phyloP scores from a whole-genome alignment of 2,888 invertebrate genomes.

The Eristalis arbustorum region DNA sequence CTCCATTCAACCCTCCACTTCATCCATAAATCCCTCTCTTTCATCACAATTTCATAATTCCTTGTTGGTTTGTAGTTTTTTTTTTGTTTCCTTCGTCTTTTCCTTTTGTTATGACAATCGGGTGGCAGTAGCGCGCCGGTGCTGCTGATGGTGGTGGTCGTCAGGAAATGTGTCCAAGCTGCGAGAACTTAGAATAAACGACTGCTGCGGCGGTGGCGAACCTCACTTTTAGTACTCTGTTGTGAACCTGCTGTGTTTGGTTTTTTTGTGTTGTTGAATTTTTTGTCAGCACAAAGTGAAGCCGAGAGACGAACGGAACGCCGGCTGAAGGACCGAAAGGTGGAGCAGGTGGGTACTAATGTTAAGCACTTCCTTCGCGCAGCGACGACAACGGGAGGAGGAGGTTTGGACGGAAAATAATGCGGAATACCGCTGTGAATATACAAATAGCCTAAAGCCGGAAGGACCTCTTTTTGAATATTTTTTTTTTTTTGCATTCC shows the following conservation, averaged over 20 bases:
- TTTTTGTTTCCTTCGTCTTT: not conserved
- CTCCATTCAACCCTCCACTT: constrained; percentile 1
- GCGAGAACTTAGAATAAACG: constrained; percentile 29
- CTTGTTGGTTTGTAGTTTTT: not conserved
- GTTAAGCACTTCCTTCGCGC: constrained; percentile 39
- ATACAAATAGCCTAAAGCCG: constrained; percentile 51
- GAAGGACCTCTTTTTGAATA: constrained; percentile 38
- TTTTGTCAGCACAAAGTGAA: constrained; percentile 3
- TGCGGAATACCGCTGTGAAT: constrained; percentile 32
- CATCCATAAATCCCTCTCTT: not conserved
- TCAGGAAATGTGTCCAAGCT: constrained; percentile 43
- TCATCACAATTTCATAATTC: constrained; percentile 51
- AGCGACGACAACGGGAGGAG: not conserved
- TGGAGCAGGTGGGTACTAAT: not conserved
- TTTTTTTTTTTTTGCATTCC: not conserved
- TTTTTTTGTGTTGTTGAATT: constrained; percentile 12
- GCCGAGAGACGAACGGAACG: not conserved
- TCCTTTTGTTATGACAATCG: constrained; percentile 37
- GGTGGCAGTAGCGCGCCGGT: constrained; percentile 11
- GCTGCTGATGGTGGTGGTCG: not conserved
- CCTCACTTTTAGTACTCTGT: constrained; percentile 18
- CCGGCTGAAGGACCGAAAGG: constrained; percentile 3
- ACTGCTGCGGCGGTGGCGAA: constrained; percentile 5
- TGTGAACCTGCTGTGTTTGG: constrained; percentile 17
- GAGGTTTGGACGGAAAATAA: not conserved